These are phyloP conservation scores for Columba janthina DNA, from an alignment of 2,113 vertebrate species.

Conservation along the genomic window DNA sequence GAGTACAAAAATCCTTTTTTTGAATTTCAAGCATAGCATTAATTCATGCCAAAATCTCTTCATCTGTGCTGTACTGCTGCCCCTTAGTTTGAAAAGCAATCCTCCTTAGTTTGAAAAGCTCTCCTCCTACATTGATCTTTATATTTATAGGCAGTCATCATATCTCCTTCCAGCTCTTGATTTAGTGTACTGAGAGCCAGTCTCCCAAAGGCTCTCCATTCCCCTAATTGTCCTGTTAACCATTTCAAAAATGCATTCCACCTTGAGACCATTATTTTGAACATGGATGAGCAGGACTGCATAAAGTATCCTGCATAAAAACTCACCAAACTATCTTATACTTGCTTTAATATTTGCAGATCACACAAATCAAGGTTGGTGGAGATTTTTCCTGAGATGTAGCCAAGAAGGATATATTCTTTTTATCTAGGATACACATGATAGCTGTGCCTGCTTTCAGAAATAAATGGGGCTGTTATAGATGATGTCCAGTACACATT, in stretches of 20 bases:
- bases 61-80: neutral
- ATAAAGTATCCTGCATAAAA: neutral
- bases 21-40: constrained; percentile 10
- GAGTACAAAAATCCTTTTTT: neutral
- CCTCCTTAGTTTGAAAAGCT: constrained; percentile 45
- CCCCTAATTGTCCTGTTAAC: neutral
- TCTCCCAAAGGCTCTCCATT: neutral
- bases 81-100: constrained; percentile 50
- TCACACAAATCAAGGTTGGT: neutral
- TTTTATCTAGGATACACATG: neutral
- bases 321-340: neutral
- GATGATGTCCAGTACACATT: accelerated
- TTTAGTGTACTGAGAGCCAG: neutral
- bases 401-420: neutral
- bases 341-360: neutral
- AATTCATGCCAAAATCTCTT: constrained; percentile 20
- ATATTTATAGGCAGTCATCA: constrained; percentile 47
- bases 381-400: neutral
- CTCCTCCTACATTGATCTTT: constrained; percentile 54
- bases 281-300: neutral
- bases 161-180: constrained; percentile 17
- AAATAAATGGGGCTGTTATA: neutral
- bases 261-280: neutral
- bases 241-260: neutral
- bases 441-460: neutral